Base-by-base conservation (phyloP, 2,797 vertebrate genomes). In the Cyprinodon diabolis region DNA sequence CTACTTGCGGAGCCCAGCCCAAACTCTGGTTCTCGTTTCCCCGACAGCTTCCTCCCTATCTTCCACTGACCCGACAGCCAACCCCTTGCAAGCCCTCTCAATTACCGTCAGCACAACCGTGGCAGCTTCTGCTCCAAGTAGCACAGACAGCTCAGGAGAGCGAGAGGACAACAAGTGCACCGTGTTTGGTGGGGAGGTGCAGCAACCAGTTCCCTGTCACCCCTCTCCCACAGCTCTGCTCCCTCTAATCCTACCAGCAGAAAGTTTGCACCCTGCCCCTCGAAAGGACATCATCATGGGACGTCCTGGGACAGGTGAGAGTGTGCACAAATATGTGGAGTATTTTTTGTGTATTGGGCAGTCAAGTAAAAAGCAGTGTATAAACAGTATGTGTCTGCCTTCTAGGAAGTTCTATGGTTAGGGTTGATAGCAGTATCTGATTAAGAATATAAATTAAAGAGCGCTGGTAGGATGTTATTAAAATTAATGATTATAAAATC, bases 201-300 rank as follows among this genome's bases (percentile, higher is more conserved):
- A 95, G 92, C 97, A 98, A 89, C 97, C 97, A 0, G 95, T 98
- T 74, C 95, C 96, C 77, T 97, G 96, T 88, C 97, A 98, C 83
- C 97, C 97, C 9, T 96, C 97, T 72, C 97, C 97, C 1, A 97
- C 97, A 0, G 97, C 97, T 68, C 93, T 98, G 80, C 92, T 98
- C 82, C 97, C 97, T 1, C 93, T 98, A 72, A 96, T 97, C 79
- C 96, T 98, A 75, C 97, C 97, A 17, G 93, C 95, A 4, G 96
- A 96, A 85, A 96, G 92, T 76, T 93, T 96, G 80, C 97, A 97
- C 84, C 97, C 96, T 0, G 94, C 94, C 2, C 97, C 97, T 17
- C 95, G 96, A 84, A 97, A 97, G 87, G 96, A 97, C 86, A 96
- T 98, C 91, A 96, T 98, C 87, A 97, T 98, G 96, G 97, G 97